These are phyloP conservation scores for Euleptes europaea DNA, from an alignment of 2,113 vertebrate genomes.

Conservation along the genomic window DNA sequence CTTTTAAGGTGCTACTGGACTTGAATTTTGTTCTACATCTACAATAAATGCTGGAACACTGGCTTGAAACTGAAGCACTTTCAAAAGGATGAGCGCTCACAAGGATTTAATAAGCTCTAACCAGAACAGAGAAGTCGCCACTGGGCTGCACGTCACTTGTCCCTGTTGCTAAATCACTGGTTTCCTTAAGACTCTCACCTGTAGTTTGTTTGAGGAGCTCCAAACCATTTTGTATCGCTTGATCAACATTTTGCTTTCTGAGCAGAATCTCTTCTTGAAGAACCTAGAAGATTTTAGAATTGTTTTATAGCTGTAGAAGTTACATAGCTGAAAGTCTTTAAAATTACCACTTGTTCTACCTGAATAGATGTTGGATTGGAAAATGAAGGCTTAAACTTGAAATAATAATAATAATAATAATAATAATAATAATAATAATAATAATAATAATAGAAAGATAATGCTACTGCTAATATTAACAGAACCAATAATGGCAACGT, in stretches of 20 bases:
- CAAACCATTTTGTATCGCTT: slow-evolving; percentile 91
- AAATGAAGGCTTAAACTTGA: slow-evolving; percentile 19
- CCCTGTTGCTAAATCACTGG: not conserved
- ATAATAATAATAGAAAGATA: slow-evolving; percentile 44
- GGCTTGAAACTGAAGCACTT: not conserved
- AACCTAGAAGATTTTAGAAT: slow-evolving; percentile 73
- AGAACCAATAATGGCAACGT: slow-evolving; percentile 46
- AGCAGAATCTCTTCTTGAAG: slow-evolving; percentile 90
- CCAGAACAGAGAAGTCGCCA: no score
- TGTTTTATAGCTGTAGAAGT: slow-evolving; percentile 21
- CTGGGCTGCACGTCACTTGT: not conserved
- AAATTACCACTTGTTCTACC: not conserved
- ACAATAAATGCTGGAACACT: not conserved
- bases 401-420: slow-evolving; percentile 34
- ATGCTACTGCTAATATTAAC: slow-evolving; percentile 12
- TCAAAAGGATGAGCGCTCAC: not conserved
- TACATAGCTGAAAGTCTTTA: not conserved
- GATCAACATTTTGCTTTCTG: slow-evolving; percentile 90
- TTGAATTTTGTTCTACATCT: not conserved
- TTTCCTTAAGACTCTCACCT: slow-evolving; percentile 76
- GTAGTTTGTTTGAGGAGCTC: slow-evolving; percentile 96
- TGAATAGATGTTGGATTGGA: not conserved
- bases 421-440: slow-evolving; percentile 29
- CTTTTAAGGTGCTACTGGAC: no score
- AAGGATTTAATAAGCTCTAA: not conserved